phyloP scores from a whole-genome alignment of 2,888 invertebrate genomes.

The Drosophila aldrichi region DNA sequence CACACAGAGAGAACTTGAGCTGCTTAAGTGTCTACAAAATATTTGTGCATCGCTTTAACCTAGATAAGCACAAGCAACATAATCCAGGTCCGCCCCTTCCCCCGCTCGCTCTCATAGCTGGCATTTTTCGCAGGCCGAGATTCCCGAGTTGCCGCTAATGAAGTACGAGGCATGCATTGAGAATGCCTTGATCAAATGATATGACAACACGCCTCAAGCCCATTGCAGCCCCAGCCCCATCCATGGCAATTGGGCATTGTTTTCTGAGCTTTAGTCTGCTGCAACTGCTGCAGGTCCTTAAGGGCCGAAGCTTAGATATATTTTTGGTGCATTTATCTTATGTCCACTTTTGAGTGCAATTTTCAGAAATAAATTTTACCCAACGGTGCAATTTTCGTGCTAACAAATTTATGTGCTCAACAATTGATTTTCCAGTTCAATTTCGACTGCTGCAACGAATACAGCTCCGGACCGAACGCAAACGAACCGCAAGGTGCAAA shows the following conservation, averaged over 20 bases:
- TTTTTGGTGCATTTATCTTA: slow-evolving; percentile 37
- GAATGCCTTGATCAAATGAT: slow-evolving; percentile 44
- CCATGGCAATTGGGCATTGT: slow-evolving; percentile 44
- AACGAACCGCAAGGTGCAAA: slow-evolving; percentile 54
- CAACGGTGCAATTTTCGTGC: slow-evolving; percentile 74
- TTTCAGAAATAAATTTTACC: slow-evolving; percentile 73
- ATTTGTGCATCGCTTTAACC: slow-evolving; percentile 67
- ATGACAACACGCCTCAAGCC: slow-evolving; percentile 44
- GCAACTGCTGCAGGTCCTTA: slow-evolving; percentile 25
- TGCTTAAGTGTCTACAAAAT: slow-evolving; percentile 62
- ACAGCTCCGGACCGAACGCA: slow-evolving; percentile 15
- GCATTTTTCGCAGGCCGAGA: slow-evolving; percentile 30
- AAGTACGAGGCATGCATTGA: slow-evolving; percentile 43
- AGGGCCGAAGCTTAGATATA: slow-evolving; percentile 15
- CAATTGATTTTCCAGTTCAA: slow-evolving; percentile 79
- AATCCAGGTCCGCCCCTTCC: background rate
- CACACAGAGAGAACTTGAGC: slow-evolving; percentile 40
- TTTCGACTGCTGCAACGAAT: slow-evolving; percentile 46
- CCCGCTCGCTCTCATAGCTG: background rate
- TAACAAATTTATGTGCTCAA: slow-evolving; percentile 78
- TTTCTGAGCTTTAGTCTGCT: background rate
- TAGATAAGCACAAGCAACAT: slow-evolving; percentile 47
- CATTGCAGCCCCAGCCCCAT: slow-evolving; percentile 18
- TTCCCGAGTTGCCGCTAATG: slow-evolving; percentile 52
- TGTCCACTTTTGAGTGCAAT: slow-evolving; percentile 57